Conservation (phyloP, 2,113 vertebrate species). For the Saguinus imperator region DNA sequence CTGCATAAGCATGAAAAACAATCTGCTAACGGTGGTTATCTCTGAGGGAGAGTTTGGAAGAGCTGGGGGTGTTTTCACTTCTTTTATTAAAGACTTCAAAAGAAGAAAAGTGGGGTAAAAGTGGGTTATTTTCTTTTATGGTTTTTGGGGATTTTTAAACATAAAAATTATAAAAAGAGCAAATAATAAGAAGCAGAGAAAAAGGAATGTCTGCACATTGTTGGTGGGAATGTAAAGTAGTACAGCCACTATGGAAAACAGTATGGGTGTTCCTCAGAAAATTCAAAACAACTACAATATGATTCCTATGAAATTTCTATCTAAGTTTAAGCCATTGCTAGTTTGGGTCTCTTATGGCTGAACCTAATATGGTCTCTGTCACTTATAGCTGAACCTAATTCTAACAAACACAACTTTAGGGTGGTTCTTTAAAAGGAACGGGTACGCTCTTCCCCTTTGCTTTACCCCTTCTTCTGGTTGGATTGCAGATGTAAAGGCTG, state of each 20-base stretch:
- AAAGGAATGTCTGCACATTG: too few species aligned
- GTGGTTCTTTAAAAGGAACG: background rate
- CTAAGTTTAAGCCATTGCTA: background rate
- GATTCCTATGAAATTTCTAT: background rate
- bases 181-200: background rate
- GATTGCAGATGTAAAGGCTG: background rate
- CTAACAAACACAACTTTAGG: background rate
- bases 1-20: background rate
- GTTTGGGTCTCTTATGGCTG: background rate
- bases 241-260: too few species aligned
- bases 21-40: background rate
- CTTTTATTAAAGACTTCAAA: constrained; percentile 27
- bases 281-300: too few species aligned
- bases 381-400: background rate
- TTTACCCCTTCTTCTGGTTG: background rate
- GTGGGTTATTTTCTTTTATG: background rate
- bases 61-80: background rate
- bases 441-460: background rate
- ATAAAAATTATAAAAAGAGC: constrained; percentile 30
- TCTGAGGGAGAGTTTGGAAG: background rate
- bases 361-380: background rate
- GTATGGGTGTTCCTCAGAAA: too few species aligned
- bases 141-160: background rate
- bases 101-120: background rate
- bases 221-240: too few species aligned